phyloP scores from a whole-genome alignment of 2,888 invertebrate genomes.

The Alloplasta piceator region DNA sequence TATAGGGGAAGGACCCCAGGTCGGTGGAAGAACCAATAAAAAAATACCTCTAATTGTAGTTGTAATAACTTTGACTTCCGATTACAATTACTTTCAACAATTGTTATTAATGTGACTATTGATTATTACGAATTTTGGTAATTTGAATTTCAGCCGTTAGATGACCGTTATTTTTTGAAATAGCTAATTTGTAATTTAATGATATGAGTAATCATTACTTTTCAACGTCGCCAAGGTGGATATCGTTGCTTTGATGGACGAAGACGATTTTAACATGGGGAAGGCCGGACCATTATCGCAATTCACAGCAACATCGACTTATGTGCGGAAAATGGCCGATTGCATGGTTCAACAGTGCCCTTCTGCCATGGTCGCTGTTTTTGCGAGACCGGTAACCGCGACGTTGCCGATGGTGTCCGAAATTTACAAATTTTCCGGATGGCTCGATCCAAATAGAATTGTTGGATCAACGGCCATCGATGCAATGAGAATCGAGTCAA shows the following conservation, averaged over 20 bases:
- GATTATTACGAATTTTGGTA: no score
- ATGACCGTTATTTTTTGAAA: no score
- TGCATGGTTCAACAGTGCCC: slow-evolving; percentile 72
- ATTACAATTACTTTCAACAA: no score
- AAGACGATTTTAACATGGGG: slow-evolving; percentile 69
- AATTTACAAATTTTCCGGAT: slow-evolving; percentile 71
- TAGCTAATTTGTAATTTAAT: no score
- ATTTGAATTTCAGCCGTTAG: no score
- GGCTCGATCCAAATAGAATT: slow-evolving; percentile 76
- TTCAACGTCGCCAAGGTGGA: slow-evolving; percentile 68
- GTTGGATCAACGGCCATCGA: slow-evolving; percentile 76
- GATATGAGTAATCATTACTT: no score
- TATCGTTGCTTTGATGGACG: slow-evolving; percentile 79
- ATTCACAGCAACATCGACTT: slow-evolving; percentile 69
- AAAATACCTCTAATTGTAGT: no score
- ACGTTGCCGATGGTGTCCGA: slow-evolving; percentile 77
- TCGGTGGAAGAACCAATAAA: no score
- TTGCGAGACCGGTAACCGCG: slow-evolving; percentile 77
- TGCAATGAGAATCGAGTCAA: slow-evolving; percentile 75
- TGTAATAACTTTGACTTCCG: no score
- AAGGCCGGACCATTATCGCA: slow-evolving; percentile 67
- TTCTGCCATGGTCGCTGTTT: slow-evolving; percentile 76
- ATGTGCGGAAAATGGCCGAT: slow-evolving; percentile 73
- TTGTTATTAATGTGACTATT: no score
- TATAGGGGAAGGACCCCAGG: no score